Base-by-base conservation (phyloP, 2,797 vertebrate genomes). In the Hippocampus kuda region DNA sequence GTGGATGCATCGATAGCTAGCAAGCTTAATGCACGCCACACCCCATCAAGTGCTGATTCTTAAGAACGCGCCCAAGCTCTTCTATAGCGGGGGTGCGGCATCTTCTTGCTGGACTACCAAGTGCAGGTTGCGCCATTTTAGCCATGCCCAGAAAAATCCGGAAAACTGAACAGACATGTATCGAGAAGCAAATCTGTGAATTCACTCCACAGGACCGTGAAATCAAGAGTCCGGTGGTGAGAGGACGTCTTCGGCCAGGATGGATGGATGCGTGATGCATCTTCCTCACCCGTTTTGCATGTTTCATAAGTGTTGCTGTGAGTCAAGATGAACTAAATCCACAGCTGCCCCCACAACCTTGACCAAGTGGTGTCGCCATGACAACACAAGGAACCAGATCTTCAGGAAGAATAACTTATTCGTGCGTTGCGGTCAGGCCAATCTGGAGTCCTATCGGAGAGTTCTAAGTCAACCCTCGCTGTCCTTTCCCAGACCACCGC, bases 291-390 rank as follows among this genome's bases (percentile, higher is more conserved):
- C 62, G 8, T 64, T 64, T 44, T 24, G 41, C 41, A 26, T 24
- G 62, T 64, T 64, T 64, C 62, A 16, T 44, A 46, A 64, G 62
- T 46, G 62, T 64, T 64, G 41, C 62, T 46, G 41, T 64, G 62
- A 64, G 62, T 64, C 62, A 64, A 44, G n/a, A 44, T 6, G 12
- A 44, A 42, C 62, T 24, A 15, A 64, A 16, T 64, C 62, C 62
- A 24, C 41, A 46, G 62, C 62, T 64, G 62, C 41, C 62, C 62
- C 62, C 62, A 64, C 62, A 44, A 64, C 62, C 62, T 64, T 44
- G 62, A 64, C 41, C 62, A 16, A 64, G n/a, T 44, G 22, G 41
- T 44, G 62, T 64, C 13, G 13, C 41, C n/a, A 64, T 64, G 62
- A 64, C 62, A 46, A 64, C 62, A 16, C 22, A 46, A 44, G 41